Evolutionary conservation across 2,888 invertebrate genomes (phyloP).

Genomic region (Gisinianus flammeolus): DNA sequence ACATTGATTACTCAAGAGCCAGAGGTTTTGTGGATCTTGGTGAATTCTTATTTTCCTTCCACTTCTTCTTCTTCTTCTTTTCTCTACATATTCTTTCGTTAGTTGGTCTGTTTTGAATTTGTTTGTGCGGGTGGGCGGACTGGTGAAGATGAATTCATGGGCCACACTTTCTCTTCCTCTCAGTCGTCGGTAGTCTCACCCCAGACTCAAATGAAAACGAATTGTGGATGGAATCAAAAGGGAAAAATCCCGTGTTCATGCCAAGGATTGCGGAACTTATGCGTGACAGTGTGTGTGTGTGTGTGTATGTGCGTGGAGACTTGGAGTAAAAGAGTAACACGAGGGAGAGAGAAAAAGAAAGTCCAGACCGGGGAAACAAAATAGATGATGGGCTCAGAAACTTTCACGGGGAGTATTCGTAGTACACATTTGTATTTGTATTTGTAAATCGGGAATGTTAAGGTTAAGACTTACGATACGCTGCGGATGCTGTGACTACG

Average conservation of each 20-base stretch:
- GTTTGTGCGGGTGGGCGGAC: constrained; percentile 24
- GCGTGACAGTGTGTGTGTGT: neutral
- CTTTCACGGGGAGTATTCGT: neutral
- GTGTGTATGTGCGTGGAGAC: neutral
- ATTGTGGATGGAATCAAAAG: constrained; percentile 16
- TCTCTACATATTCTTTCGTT: neutral
- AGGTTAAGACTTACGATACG: neutral
- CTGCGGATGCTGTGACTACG: neutral
- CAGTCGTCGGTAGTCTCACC: neutral
- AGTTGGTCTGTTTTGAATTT: neutral
- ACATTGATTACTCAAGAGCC: no score
- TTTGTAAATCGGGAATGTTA: neutral
- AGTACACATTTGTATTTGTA: neutral
- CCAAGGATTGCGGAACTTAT: constrained; percentile 13
- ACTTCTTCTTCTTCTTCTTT: neutral
- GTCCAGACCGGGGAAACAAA: neutral
- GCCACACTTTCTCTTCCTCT: no score
- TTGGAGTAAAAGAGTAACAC: neutral
- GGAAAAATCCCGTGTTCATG: constrained; percentile 11
- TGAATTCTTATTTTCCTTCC: neutral
- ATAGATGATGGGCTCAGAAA: neutral
- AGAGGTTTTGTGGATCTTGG: neutral
- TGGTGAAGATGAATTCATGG: neutral
- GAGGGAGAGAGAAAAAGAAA: neutral
- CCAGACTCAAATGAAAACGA: constrained; percentile 28